phyloP scores from a whole-genome alignment of 2,888 invertebrate species.

The Leucophenga montana region DNA sequence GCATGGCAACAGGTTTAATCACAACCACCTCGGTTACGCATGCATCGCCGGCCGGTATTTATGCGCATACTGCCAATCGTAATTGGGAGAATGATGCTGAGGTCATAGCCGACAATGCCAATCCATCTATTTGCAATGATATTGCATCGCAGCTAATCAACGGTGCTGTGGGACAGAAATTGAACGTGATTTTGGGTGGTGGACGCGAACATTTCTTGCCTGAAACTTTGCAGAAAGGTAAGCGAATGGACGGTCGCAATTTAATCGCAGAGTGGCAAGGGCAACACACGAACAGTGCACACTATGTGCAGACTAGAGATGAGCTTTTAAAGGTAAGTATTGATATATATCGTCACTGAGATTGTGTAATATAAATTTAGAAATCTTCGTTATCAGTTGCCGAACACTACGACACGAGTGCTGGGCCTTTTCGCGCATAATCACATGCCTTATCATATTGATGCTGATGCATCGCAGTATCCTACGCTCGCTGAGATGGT shows the following conservation, averaged over 20 bases:
- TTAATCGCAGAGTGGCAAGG: constrained; percentile 80
- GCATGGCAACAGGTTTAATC: constrained; percentile 80
- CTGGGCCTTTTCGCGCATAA: constrained; percentile 80
- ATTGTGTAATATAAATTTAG: background rate
- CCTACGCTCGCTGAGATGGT: constrained; percentile 85
- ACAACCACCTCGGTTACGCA: constrained; percentile 87
- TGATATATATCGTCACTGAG: background rate
- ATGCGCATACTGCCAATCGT: constrained; percentile 82
- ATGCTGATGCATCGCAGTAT: constrained; percentile 75
- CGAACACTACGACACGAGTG: constrained; percentile 76
- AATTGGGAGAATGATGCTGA: constrained; percentile 83
- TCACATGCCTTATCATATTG: constrained; percentile 83
- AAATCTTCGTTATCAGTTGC: constrained; percentile 44
- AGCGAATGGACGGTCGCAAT: constrained; percentile 78
- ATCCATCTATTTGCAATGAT: constrained; percentile 78
- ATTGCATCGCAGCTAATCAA: constrained; percentile 83
- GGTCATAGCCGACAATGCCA: constrained; percentile 73
- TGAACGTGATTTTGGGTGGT: constrained; percentile 86
- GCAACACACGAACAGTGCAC: constrained; percentile 67
- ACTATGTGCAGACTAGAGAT: constrained; percentile 79
- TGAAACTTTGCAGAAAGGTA: constrained; percentile 73
- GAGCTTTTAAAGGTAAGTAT: constrained; percentile 75
- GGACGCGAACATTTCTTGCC: constrained; percentile 81
- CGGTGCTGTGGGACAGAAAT: constrained; percentile 79
- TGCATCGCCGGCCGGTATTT: constrained; percentile 84